These are phyloP conservation scores for Ceyx erithaca DNA, from an alignment of 2,797 vertebrate genomes.

Conservation along the genomic window DNA sequence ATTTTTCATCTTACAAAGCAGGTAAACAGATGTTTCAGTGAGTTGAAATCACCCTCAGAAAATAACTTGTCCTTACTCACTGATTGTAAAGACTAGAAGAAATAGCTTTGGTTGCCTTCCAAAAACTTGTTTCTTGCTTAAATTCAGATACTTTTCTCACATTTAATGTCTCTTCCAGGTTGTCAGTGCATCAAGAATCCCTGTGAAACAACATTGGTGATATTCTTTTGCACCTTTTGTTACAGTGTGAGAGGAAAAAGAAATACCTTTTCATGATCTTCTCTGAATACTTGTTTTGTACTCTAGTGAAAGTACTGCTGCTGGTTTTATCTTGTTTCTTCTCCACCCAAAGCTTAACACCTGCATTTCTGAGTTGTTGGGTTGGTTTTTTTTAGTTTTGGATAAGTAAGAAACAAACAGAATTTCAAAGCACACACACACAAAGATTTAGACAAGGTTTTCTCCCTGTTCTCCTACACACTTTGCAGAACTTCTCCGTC, in stretches of 20 bases:
- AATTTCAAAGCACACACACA: not conserved
- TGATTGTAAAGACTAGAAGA: not conserved
- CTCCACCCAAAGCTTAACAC: not conserved
- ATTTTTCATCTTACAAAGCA: not conserved
- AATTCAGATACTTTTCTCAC: not conserved
- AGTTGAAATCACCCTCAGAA: not conserved
- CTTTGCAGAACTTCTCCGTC: not conserved
- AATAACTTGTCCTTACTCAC: not conserved
- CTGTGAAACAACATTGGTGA: not conserved
- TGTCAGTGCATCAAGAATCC: not conserved
- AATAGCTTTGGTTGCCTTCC: not conserved
- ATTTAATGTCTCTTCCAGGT: not conserved
- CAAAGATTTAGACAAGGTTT: not conserved
- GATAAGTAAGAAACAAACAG: not conserved
- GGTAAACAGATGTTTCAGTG: not conserved
- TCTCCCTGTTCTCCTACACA: not conserved
- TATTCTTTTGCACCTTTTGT: not conserved
- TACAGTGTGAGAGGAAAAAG: not conserved
- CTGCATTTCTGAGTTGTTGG: not conserved
- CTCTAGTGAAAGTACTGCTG: not conserved
- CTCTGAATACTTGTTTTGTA: not conserved
- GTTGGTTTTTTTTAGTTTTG: not conserved
- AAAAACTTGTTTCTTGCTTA: not conserved
- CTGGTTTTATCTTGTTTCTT: not conserved
- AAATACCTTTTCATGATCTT: not conserved